Conservation (phyloP, 2,113 vertebrate genomes). For the Albula glossodonta region DNA sequence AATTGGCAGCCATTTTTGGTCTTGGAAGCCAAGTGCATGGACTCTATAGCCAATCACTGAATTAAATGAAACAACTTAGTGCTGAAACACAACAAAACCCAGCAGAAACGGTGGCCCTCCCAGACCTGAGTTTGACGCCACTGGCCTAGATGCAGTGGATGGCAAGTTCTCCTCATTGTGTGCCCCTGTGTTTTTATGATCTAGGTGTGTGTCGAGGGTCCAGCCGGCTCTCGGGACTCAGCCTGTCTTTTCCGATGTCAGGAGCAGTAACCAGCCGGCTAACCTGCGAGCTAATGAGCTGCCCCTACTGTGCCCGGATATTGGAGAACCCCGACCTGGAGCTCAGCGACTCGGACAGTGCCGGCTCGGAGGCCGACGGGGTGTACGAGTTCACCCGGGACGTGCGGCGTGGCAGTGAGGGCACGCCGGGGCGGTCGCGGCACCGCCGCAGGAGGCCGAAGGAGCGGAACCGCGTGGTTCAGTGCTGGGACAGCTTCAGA, state of each 20-base stretch:
- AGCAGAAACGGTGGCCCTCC: no score
- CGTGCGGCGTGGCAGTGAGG: slow-evolving; percentile 52
- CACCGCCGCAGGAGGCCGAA: slow-evolving; percentile 41
- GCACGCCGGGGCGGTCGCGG: slow-evolving; percentile 30
- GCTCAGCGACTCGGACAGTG: slow-evolving; percentile 67
- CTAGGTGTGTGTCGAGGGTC: slow-evolving; percentile 61
- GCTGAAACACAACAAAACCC: no score
- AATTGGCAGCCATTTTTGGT: no score
- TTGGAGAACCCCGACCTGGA: slow-evolving; percentile 64
- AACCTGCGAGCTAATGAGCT: slow-evolving; percentile 72
- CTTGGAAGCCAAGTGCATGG: no score
- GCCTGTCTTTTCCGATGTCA: slow-evolving; percentile 58
- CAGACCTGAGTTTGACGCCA: no score
- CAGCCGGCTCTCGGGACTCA: slow-evolving; percentile 58
- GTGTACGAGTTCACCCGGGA: slow-evolving; percentile 77
- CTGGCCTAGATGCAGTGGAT: not conserved
- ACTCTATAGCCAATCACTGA: no score
- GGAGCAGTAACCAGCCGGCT: slow-evolving; percentile 48
- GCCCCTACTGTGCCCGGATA: slow-evolving; percentile 69
- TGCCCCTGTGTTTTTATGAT: not conserved
- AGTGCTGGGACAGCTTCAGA: slow-evolving; percentile 60
- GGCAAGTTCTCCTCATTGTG: not conserved
- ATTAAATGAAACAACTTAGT: no score
- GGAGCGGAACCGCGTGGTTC: slow-evolving; percentile 50
- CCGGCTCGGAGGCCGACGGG: slow-evolving; percentile 64